phyloP scores from a whole-genome alignment of 2,888 invertebrate species.

The Esperia sulphurella region DNA sequence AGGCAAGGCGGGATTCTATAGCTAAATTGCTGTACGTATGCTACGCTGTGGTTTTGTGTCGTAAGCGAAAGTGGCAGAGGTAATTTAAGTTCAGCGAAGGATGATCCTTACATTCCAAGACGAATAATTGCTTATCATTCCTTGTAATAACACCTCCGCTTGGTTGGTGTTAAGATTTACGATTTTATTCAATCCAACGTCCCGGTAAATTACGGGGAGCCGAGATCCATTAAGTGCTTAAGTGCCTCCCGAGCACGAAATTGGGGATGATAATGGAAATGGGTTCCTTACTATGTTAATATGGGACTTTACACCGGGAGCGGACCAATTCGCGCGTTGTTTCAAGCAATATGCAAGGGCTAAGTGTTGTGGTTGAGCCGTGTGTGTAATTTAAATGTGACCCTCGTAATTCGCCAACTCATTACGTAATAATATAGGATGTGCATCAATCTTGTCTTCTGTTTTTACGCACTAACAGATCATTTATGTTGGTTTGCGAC shows the following conservation, averaged over 20 bases:
- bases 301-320: conserved; percentile 57
- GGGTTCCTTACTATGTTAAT: conserved; percentile 74
- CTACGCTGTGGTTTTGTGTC: not conserved
- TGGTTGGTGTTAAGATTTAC: conserved; percentile 70
- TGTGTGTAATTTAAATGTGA: conserved; percentile 36
- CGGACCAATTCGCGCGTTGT: conserved; percentile 57
- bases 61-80: conserved; percentile 14
- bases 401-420: conserved; percentile 23
- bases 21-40: not conserved
- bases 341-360: conserved; percentile 48
- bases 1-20: not conserved
- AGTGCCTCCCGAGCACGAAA: conserved; percentile 76
- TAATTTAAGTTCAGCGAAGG: conserved; percentile 34
- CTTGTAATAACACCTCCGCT: conserved; percentile 61
- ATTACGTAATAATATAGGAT: conserved; percentile 12
- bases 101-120: conserved; percentile 40
- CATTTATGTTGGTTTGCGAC: conserved; percentile 1
- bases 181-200: conserved; percentile 75
- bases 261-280: conserved; percentile 76
- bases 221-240: conserved; percentile 77
- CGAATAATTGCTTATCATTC: conserved; percentile 61
- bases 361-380: conserved; percentile 31
- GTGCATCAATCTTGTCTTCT: not conserved
- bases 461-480: not conserved
- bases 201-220: conserved; percentile 71